Conservation (phyloP, 2,888 invertebrate genomes). For the Heteropelma amictum region DNA sequence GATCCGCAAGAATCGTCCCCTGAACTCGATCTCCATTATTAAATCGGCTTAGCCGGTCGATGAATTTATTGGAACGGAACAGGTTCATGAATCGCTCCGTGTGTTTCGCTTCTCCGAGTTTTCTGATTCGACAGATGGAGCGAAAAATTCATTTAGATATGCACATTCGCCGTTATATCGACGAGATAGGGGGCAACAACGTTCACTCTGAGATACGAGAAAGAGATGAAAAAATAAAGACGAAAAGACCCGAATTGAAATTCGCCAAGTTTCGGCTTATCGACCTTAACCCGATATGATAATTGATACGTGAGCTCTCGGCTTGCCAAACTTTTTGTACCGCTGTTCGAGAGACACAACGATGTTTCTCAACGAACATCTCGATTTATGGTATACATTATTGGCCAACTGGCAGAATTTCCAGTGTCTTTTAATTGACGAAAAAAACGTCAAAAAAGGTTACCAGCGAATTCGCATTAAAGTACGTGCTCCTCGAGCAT, state of each 20-base stretch:
- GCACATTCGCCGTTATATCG: not conserved
- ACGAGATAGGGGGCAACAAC: too few relatives aligned
- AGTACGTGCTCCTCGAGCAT: too few relatives aligned
- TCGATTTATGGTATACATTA: not conserved
- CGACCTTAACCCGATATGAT: slow-evolving; percentile 49
- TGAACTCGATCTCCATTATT: slow-evolving; percentile 37
- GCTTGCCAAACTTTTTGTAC: not conserved
- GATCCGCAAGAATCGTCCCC: slow-evolving; percentile 37
- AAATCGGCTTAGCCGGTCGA: slow-evolving; percentile 47
- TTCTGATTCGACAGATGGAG: slow-evolving; percentile 53
- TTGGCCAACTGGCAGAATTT: slow-evolving; percentile 27
- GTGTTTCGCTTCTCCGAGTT: too few relatives aligned
- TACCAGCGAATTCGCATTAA: too few relatives aligned
- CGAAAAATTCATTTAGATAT: slow-evolving; percentile 44
- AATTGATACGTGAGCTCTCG: slow-evolving; percentile 34
- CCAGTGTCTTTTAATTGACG: not conserved
- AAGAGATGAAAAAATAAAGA: not conserved
- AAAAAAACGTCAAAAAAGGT: slow-evolving; percentile 4
- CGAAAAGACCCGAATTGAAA: slow-evolving; percentile 9
- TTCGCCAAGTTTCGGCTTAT: not conserved
- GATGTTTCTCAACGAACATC: too few relatives aligned
- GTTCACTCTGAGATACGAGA: not conserved
- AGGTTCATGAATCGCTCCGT: slow-evolving; percentile 14
- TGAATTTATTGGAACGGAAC: slow-evolving; percentile 58
- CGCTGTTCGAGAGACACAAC: not conserved